Evolutionary conservation across 2,888 invertebrate genomes (phyloP).

Genomic region (Acrocyrtus sp.): DNA sequence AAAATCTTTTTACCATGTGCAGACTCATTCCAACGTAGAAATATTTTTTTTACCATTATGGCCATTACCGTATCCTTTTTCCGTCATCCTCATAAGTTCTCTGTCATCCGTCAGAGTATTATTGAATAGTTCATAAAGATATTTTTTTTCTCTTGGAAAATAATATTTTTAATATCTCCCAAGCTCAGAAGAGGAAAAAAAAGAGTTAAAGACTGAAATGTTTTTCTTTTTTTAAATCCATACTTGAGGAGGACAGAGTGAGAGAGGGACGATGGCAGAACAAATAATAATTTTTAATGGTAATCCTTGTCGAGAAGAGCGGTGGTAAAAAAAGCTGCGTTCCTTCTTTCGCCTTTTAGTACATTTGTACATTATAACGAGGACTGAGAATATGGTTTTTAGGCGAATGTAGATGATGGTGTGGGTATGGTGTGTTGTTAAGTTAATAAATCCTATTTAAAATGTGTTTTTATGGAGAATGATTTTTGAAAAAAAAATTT

Average conservation of each 20-base stretch:
- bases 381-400: neutral
- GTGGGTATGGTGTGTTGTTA: no score
- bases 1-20: neutral
- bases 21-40: neutral
- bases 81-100: slow-evolving; percentile 6
- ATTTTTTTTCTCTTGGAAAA: no score
- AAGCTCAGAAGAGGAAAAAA: slow-evolving; percentile 6
- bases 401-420: neutral
- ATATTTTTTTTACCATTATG: slow-evolving; percentile 16
- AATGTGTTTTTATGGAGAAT: neutral
- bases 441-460: neutral
- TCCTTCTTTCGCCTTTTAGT: no score
- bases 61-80: slow-evolving; percentile 18
- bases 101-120: neutral
- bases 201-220: slow-evolving; percentile 29
- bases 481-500: neutral
- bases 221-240: slow-evolving; percentile 42
- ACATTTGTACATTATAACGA: slow-evolving; percentile 17
- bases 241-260: slow-evolving; percentile 17
- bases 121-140: neutral
- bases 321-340: no score
- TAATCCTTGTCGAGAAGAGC: slow-evolving; percentile 44
- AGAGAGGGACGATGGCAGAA: slow-evolving; percentile 24
- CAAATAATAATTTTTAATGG: slow-evolving; percentile 53
- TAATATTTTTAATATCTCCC: no score